Evolutionary conservation across 2,113 vertebrate genomes (phyloP), one percentile per base, ranked within the genome.

Genomic region (Nansenia antarctica): DNA sequence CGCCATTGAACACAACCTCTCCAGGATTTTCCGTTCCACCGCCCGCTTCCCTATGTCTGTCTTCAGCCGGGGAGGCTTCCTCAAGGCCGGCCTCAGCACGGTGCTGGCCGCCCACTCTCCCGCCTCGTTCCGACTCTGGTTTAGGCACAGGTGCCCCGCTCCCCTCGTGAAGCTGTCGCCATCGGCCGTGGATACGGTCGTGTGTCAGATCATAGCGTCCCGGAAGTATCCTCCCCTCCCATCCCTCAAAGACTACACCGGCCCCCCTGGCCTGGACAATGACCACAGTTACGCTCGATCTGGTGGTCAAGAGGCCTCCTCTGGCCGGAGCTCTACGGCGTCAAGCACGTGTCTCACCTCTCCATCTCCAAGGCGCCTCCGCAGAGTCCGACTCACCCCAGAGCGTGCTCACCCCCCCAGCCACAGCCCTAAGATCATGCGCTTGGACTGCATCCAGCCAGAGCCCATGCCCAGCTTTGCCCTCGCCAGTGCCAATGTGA

Each of bases 51-150:
- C n/a, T n/a, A n/a, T n/a, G n/a, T n/a, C n/a, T n/a, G 5, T 58
- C 42, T 31, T 70, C 20, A 57, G 54, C 64, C 73, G 52, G 34
- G 66, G 79, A 0, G 66, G 63, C 55, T 47, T n/a, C 15, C n/a
- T 52, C 49, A 49, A 54, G 32, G 55, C 65, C 26, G 73, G 70
- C 11, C 34, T 81, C 29, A 69, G 61, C 34, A 73, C 82, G 18
- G 69, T 76, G 39, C 62, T 82, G 55, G 63, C 82, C 15, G 35
- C 76, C 26, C 73, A 69, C 12, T 77, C 74, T 32, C 82, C 79
- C 3, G 14, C 72, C 12, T 73, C 68, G 27, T 79, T 80, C 60
- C 73, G 71, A 49, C 34, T 80, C 60, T 60, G 72, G 72, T 61
- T 74, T 24, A 63, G 35, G 2, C 69, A 76, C 62, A 65, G 45